Percentiles rank a stretch among this genome's conserved stretches.
phyloP scores from a whole-genome alignment of 2,113 vertebrate genomes.

The Megalops atlanticus region DNA sequence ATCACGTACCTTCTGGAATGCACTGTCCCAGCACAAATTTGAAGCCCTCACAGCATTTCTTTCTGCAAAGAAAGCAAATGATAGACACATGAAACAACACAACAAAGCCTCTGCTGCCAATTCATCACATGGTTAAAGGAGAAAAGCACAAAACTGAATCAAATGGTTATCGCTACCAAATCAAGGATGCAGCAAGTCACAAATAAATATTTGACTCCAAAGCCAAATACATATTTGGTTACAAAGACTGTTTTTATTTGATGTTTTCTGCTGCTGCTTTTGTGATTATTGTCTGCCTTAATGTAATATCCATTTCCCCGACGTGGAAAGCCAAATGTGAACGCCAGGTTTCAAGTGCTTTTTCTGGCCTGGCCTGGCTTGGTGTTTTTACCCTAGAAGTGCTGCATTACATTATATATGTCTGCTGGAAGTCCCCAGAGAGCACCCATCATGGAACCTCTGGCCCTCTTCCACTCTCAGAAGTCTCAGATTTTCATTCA shows the following conservation, averaged over 20 bases:
- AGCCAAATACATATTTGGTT: neutral
- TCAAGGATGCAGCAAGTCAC: neutral
- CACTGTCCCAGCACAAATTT: constrained; percentile 97
- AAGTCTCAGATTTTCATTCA: too few relatives aligned
- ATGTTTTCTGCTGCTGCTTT: constrained; percentile 31
- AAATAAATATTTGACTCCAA: neutral
- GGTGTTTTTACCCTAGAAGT: constrained; percentile 35
- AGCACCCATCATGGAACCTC: neutral
- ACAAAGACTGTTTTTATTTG: neutral
- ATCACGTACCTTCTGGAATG: constrained; percentile 93
- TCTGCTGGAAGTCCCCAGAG: neutral
- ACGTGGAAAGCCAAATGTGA: neutral
- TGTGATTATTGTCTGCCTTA: constrained; percentile 23
- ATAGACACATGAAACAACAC: neutral
- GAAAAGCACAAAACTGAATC: neutral
- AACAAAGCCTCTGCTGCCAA: constrained; percentile 15
- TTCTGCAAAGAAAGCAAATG: constrained; percentile 78
- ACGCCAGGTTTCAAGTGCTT: constrained; percentile 23
- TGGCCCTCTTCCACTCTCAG: too few relatives aligned
- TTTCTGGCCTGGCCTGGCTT: constrained; percentile 27
- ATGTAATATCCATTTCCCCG: constrained; percentile 39
- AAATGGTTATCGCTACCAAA: constrained; percentile 2
- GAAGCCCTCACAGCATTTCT: constrained; percentile 94
- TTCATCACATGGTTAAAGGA: neutral
- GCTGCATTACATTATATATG: neutral